phyloP scores from a whole-genome alignment of 1,140 invertebrate species.

The Drosophila rhopaloa region DNA sequence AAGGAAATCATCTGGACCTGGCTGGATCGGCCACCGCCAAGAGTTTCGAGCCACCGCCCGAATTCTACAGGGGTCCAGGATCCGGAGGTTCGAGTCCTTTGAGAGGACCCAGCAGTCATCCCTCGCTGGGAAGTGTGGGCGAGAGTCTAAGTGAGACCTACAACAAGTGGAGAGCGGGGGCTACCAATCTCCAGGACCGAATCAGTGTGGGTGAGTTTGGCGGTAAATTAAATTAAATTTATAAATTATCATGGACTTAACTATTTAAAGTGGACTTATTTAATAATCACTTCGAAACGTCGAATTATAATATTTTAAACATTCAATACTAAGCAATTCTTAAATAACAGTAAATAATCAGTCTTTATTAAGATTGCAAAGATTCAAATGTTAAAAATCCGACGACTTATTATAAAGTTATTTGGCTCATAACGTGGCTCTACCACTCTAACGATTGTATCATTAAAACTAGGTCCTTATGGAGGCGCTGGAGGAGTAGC shows the following conservation, averaged over 20 bases:
- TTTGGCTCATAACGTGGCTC: too few species aligned
- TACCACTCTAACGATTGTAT: not conserved
- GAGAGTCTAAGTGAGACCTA: conserved; percentile 64
- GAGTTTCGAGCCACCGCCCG: conserved; percentile 68
- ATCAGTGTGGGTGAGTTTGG: conserved; percentile 75
- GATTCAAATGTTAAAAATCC: too few species aligned
- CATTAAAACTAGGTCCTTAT: conserved; percentile 43
- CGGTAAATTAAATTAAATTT: not conserved
- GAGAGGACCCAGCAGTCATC: conserved; percentile 18
- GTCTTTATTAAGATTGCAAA: too few species aligned
- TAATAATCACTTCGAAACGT: too few species aligned
- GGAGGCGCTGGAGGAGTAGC: conserved; percentile 23
- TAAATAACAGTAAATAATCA: too few species aligned
- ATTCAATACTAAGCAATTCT: too few species aligned
- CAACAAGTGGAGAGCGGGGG: conserved; percentile 60
- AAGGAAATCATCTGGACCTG: conserved; percentile 43
- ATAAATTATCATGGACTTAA: too few species aligned
- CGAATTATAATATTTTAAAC: too few species aligned
- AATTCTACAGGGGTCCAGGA: conserved; percentile 70
- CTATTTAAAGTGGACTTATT: too few species aligned
- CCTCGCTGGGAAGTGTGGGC: conserved; percentile 52
- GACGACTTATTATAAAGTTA: too few species aligned
- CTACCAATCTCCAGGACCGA: conserved; percentile 42
- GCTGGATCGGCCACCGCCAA: conserved; percentile 52
- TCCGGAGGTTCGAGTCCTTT: conserved; percentile 21